Conservation (phyloP, 2,113 vertebrate species). For the Pollimyrus isidori region DNA sequence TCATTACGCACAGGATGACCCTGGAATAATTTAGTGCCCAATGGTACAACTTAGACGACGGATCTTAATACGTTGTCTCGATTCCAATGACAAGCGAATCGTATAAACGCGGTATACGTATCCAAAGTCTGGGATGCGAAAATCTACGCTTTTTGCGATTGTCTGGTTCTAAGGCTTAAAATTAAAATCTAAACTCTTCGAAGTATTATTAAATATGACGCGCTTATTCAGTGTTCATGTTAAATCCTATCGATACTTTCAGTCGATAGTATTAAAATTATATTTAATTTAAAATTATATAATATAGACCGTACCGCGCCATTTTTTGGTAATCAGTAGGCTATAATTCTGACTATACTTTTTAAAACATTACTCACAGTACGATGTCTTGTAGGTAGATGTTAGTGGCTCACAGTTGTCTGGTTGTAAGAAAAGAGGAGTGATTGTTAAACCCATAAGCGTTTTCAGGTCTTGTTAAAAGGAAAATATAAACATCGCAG, state of each 20-base stretch:
- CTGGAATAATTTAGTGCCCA: no score
- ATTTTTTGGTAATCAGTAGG: background rate
- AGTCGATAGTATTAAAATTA: background rate
- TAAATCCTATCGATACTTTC: background rate
- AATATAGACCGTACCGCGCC: background rate
- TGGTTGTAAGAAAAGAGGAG: background rate
- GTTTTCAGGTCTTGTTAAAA: background rate
- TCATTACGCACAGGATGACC: no score
- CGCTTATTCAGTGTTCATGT: background rate
- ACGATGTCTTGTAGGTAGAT: background rate
- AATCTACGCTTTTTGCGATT: no score
- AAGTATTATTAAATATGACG: background rate
- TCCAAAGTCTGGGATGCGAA: no score
- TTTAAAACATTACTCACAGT: background rate
- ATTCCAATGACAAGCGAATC: no score
- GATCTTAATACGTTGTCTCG: no score
- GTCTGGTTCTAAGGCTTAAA: background rate
- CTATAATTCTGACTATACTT: background rate
- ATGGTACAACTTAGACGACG: no score
- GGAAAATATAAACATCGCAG: background rate
- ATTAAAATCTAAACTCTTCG: background rate
- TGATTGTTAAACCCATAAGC: background rate
- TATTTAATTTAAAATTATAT: no score
- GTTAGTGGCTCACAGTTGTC: background rate
- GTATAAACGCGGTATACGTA: no score